Base-by-base conservation (phyloP, 2,888 invertebrate genomes). In the Nemotelus pantherinus region DNA sequence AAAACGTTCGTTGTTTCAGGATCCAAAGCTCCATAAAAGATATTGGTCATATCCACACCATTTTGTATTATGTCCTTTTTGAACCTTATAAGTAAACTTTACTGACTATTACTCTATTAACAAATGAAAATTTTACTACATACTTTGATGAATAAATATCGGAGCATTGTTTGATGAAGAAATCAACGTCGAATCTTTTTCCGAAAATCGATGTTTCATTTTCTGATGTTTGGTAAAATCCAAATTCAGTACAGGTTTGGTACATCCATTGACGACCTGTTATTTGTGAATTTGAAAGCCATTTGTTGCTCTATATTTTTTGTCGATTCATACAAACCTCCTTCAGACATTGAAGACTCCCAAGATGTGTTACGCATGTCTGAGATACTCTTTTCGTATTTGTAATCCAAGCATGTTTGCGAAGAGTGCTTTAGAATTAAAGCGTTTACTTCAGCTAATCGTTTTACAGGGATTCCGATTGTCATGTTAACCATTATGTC, bases 191-290 rank as follows among this genome's bases (percentile, higher is more conserved):
- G 81, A 97, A 95, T 48, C 89, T 87, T 83, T 93, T 89, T 0
- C 96, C 94, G 84, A 97, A 97, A 85, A 91, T 85, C 43, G 82
- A 83, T 0, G 80, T 81, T n/a, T 82, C 82, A n/a, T 85, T 84
- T 25, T 84, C 84, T 0, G 97, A 95, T 0, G 96, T 94, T 88
- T 98, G 98, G 87, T 93, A 98, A 87, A 95, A 98, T 45, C 97
- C 98, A 85, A 98, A 98, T 86, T 98, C 98, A 0, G 94, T 95
- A 85, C 98, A 98, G 0, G 97, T 97, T 87, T 98, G 98, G 85
- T 96, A 98, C 78, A 91, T 93, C 98, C 98, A 98, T 83, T 95
- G 95, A 0, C 97, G 93, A 81, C 89, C 93, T 92, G 82, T 75
- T 25, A 25, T 70, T 9, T 47, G 67, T 74, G 77, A 7, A 77